These are phyloP conservation scores for Andrena cerasifolii DNA, from an alignment of 1,140 invertebrate species.

Conservation along the genomic window DNA sequence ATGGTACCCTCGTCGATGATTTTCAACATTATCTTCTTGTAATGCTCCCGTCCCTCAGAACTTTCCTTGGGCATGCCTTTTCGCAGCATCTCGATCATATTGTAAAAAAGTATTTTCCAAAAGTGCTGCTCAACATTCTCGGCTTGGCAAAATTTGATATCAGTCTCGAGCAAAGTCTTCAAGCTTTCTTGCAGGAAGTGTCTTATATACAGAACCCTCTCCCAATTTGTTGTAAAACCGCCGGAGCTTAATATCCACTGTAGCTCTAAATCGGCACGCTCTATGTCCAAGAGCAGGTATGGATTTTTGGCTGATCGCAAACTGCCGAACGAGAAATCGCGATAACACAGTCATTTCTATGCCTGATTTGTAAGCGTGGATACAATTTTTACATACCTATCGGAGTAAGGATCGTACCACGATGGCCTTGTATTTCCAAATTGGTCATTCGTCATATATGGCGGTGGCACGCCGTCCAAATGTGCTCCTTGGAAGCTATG, in stretches of 20 bases:
- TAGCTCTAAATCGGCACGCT: slow-evolving; percentile 83
- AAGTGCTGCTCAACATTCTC: slow-evolving; percentile 95
- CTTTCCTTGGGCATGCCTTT: slow-evolving; percentile 85
- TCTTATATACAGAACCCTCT: slow-evolving; percentile 81
- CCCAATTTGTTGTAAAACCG: slow-evolving; percentile 80
- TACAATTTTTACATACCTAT: slow-evolving; percentile 74
- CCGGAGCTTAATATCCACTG: slow-evolving; percentile 82
- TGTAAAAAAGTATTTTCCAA: slow-evolving; percentile 96
- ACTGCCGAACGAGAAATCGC: slow-evolving; percentile 69
- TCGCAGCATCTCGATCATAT: slow-evolving; percentile 92
- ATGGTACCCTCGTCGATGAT: slow-evolving; percentile 91
- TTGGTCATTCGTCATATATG: slow-evolving; percentile 79
- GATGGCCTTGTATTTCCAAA: slow-evolving; percentile 79
- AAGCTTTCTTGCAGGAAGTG: slow-evolving; percentile 88
- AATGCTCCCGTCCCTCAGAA: slow-evolving; percentile 81
- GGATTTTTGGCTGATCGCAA: slow-evolving; percentile 82
- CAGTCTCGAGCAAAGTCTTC: slow-evolving; percentile 88
- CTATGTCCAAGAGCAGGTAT: slow-evolving; percentile 83
- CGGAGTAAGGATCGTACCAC: slow-evolving; percentile 84
- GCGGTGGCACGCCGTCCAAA: slow-evolving; percentile 68
- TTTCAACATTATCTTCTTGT: slow-evolving; percentile 86
- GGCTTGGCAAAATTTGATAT: slow-evolving; percentile 93
- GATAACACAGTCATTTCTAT: not conserved
- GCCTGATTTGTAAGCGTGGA: not conserved
- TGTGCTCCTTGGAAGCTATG: slow-evolving; percentile 71